Conservation (phyloP, 2,113 vertebrate species). For the Anguilla rostrata region DNA sequence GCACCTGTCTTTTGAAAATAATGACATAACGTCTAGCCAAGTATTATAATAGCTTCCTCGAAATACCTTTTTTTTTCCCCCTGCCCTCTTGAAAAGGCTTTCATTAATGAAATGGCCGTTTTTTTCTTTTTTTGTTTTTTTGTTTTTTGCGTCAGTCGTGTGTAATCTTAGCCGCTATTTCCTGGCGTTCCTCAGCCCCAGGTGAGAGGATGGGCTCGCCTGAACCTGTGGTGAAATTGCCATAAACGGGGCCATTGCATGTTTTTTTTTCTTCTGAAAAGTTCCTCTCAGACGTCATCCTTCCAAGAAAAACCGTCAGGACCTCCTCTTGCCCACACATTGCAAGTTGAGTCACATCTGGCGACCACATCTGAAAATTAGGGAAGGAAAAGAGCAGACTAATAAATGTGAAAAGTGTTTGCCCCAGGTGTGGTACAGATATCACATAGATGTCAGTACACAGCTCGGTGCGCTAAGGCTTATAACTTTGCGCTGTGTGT, state of each 20-base stretch:
- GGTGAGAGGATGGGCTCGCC: background rate
- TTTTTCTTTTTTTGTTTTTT: background rate
- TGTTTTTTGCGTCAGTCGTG: background rate
- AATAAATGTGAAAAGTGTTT: too few relatives aligned
- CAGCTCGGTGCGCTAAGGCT: background rate
- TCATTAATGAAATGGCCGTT: background rate
- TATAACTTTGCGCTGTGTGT: background rate
- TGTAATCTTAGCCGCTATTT: background rate
- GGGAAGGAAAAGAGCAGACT: too few relatives aligned
- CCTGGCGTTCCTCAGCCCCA: background rate
- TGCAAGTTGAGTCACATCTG: too few relatives aligned
- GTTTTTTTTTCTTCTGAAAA: background rate
- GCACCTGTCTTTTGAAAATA: background rate
- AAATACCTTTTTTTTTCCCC: background rate
- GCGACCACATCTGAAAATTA: too few relatives aligned
- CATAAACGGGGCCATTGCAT: background rate
- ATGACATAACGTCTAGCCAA: background rate
- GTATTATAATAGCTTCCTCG: background rate
- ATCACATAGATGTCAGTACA: too few relatives aligned
- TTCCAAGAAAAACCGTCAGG: too few relatives aligned
- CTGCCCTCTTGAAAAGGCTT: background rate
- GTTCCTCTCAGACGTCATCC: background rate
- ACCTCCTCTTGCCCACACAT: too few relatives aligned
- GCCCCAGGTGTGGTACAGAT: too few relatives aligned
- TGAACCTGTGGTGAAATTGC: background rate